Evolutionary conservation across 2,888 invertebrate genomes (phyloP).

Genomic region (Dorcus hopei): DNA sequence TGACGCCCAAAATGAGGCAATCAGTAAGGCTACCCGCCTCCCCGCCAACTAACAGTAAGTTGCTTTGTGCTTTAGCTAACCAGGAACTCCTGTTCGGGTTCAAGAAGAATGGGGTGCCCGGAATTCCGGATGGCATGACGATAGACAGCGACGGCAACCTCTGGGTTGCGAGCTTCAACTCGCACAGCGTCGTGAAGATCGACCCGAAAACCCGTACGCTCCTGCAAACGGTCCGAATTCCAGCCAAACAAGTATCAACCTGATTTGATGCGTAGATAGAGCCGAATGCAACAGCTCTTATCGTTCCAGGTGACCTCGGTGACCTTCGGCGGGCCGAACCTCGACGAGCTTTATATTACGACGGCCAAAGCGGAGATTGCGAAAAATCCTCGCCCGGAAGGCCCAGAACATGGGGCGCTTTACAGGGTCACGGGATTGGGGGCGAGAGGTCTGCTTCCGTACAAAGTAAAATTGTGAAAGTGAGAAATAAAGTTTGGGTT

Average conservation of each 20-base stretch:
- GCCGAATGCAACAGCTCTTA: too few species aligned
- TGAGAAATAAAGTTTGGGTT: too few species aligned
- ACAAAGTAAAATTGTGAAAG: constrained; percentile 30
- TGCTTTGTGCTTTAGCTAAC: not conserved
- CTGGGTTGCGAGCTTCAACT: constrained; percentile 67
- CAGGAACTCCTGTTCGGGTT: constrained; percentile 56
- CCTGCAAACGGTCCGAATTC: constrained; percentile 59
- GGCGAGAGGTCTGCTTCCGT: constrained; percentile 53
- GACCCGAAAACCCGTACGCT: constrained; percentile 57
- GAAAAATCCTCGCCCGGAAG: constrained; percentile 54
- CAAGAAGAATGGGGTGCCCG: constrained; percentile 43
- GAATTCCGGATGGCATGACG: constrained; percentile 73
- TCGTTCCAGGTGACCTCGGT: constrained; percentile 56
- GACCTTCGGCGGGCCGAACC: constrained; percentile 67
- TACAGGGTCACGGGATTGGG: constrained; percentile 52
- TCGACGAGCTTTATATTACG: constrained; percentile 70
- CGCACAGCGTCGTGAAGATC: constrained; percentile 31
- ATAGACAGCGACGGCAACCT: constrained; percentile 74
- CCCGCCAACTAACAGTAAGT: not conserved
- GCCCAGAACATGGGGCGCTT: constrained; percentile 56
- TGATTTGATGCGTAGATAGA: too few species aligned
- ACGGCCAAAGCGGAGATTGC: constrained; percentile 55
- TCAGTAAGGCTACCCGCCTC: constrained; percentile 51
- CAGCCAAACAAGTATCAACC: constrained; percentile 58
- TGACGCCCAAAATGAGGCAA: constrained; percentile 62